These are phyloP conservation scores for Odontamblyopus rebecca DNA, from an alignment of 2,797 vertebrate species.

Conservation along the genomic window DNA sequence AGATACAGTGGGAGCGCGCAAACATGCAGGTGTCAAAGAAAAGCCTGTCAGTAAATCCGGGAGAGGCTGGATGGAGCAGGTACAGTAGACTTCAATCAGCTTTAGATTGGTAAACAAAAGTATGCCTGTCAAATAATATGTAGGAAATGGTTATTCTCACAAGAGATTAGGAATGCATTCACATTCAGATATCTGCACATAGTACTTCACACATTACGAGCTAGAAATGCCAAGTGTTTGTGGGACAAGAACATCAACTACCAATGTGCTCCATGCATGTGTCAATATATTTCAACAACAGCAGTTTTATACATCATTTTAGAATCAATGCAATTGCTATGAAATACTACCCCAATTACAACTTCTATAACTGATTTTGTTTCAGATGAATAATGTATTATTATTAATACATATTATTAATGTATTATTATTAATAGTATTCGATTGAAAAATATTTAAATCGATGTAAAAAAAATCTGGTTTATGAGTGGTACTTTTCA, in stretches of 20 bases:
- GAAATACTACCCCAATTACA: neutral
- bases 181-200: neutral
- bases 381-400: no score
- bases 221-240: neutral
- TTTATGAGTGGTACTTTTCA: no score
- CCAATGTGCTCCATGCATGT: neutral
- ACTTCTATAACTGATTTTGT: no score
- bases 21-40: conserved; percentile 52
- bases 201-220: neutral
- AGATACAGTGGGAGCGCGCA: conserved; percentile 28
- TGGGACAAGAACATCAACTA: neutral
- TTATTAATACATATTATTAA: no score
- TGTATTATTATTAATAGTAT: no score
- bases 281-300: no score
- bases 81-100: conserved; percentile 26
- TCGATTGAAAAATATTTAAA: no score
- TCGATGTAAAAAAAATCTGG: no score
- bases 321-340: neutral
- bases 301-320: no score
- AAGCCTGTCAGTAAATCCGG: conserved; percentile 57
- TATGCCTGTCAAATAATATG: conserved; percentile 7
- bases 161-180: neutral
- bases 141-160: conserved; percentile 1
- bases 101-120: conserved; percentile 10
- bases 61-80: conserved; percentile 40